A percentile compares a stretch with the other conserved stretches of the same genome.
Conservation (phyloP, 2,113 vertebrate species). For the Phalacrocorax carbo region DNA sequence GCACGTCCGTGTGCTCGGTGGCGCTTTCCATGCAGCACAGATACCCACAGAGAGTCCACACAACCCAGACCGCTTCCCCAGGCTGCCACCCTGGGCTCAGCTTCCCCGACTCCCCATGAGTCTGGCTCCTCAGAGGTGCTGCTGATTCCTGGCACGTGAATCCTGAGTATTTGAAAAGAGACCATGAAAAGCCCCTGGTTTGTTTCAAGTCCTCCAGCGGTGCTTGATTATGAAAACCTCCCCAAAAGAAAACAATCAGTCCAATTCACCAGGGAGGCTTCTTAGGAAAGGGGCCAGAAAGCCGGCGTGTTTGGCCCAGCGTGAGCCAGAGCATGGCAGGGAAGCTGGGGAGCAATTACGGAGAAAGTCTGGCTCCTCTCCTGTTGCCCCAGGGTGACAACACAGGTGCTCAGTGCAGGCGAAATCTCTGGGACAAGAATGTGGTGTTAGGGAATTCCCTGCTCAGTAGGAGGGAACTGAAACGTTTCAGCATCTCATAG, state of each 20-base stretch:
- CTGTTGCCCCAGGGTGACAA: background rate
- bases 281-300: background rate
- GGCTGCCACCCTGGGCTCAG: background rate
- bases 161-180: background rate
- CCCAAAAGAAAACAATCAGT: background rate
- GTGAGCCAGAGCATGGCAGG: background rate
- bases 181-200: background rate
- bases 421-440: background rate
- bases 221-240: background rate
- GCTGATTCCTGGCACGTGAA: background rate
- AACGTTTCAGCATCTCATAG: background rate
- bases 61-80: background rate
- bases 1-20: background rate
- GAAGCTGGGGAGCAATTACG: background rate
- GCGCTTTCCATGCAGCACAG: background rate
- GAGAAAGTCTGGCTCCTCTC: background rate
- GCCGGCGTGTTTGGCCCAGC: fast-evolving
- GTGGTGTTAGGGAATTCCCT: background rate
- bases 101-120: fast-evolving
- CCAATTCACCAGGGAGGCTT: background rate
- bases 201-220: background rate
- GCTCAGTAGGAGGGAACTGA: background rate
- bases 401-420: background rate
- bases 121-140: background rate
- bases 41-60: background rate